Conservation (phyloP, 2,888 invertebrate species). For the Agrotis clavis region DNA sequence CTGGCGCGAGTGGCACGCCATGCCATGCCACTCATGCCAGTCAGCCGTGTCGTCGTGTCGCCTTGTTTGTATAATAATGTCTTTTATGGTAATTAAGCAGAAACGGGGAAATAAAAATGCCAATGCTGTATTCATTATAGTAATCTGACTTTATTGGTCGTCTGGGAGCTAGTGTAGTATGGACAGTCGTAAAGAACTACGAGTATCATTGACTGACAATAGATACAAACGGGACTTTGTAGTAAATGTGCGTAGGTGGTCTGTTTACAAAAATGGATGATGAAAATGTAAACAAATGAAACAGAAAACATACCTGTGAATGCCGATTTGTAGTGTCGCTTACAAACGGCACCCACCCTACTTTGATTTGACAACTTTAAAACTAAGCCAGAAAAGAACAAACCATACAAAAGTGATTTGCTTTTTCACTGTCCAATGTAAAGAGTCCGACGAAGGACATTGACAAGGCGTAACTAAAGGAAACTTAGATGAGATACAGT, state of each 20-base stretch:
- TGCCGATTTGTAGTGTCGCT: too few relatives aligned
- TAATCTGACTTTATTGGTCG: slow-evolving; percentile 25
- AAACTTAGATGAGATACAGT: slow-evolving; percentile 5
- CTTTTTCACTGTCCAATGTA: slow-evolving; percentile 9
- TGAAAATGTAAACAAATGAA: neutral
- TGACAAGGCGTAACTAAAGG: neutral
- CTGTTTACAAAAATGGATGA: too few relatives aligned
- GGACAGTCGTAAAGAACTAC: slow-evolving; percentile 18
- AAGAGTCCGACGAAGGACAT: slow-evolving; percentile 14
- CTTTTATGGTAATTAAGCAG: slow-evolving; percentile 55
- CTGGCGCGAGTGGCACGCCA: slow-evolving; percentile 55
- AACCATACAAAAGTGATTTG: neutral
- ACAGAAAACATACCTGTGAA: neutral
- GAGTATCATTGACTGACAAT: slow-evolving; percentile 4
- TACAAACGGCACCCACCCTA: neutral
- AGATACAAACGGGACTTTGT: slow-evolving; percentile 1
- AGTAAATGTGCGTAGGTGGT: neutral
- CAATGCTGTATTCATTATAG: slow-evolving; percentile 28
- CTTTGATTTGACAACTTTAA: neutral
- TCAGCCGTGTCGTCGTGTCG: slow-evolving; percentile 36
- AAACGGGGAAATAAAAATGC: slow-evolving; percentile 43
- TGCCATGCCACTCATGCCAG: slow-evolving; percentile 47
- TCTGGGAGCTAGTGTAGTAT: slow-evolving; percentile 10
- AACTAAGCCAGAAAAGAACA: too few relatives aligned
- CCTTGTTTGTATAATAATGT: slow-evolving; percentile 49